A percentile compares a stretch with the other conserved stretches of the same genome.
phyloP scores from a whole-genome alignment of 2,888 invertebrate genomes.

The Drosophila borborema region DNA sequence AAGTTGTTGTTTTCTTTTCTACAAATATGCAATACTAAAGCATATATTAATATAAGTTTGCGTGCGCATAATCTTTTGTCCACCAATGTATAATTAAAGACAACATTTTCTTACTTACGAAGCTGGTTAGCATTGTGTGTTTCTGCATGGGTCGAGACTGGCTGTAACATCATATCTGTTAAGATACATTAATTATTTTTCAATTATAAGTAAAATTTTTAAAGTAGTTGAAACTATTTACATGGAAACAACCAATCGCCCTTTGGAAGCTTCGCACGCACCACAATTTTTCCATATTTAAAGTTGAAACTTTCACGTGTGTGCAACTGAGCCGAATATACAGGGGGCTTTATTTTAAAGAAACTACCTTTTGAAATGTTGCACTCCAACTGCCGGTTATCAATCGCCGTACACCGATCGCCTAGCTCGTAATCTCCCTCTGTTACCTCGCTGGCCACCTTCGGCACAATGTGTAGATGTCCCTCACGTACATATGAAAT shows the following conservation, averaged over 20 bases:
- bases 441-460: constrained; percentile 67
- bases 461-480: constrained; percentile 84
- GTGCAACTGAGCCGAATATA: constrained; percentile 88
- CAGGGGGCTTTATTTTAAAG: constrained; percentile 88
- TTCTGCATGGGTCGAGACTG: constrained; percentile 88
- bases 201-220: not conserved
- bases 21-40: too few relatives aligned
- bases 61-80: too few relatives aligned
- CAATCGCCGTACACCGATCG: constrained; percentile 86
- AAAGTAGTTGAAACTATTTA: constrained; percentile 82
- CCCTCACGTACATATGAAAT: constrained; percentile 81
- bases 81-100: not conserved
- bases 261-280: constrained; percentile 90
- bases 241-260: constrained; percentile 93
- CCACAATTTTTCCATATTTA: constrained; percentile 89
- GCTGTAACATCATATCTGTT: constrained; percentile 89
- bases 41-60: too few relatives aligned
- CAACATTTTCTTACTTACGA: constrained; percentile 81
- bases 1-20: too few relatives aligned
- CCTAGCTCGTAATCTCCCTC: constrained; percentile 75
- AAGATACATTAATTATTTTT: constrained; percentile 14
- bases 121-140: constrained; percentile 86
- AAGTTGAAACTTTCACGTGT: constrained; percentile 89
- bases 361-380: constrained; percentile 57
- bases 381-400: constrained; percentile 84